Evolutionary conservation across 2,113 vertebrate genomes (phyloP), one percentile per base, ranked within the genome.

Genomic region (Perca fluviatilis): DNA sequence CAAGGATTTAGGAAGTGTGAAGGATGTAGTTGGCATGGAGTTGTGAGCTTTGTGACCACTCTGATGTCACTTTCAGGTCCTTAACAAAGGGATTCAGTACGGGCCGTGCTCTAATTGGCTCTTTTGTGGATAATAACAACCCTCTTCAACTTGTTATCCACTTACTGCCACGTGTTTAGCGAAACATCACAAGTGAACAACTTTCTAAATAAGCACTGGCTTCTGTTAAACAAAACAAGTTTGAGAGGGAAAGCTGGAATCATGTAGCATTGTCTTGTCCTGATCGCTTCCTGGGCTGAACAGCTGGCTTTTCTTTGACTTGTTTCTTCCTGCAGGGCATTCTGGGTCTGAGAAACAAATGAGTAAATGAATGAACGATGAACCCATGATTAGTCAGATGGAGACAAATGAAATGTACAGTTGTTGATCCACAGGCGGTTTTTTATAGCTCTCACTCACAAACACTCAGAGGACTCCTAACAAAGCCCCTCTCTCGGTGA

Each of bases 401-500:
- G 64, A 87, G 66, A 67, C 56, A 63, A 79, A 71, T 64, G 46
- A 90, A 84, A 72, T 43, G 50, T 61, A 56, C 76, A 75, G 74
- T 85, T 89, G 77, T 90, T 84, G 36, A 56, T 69, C 86, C 50
- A 73, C 62, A 47, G 27, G 64, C 68, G 89, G 65, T 74, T 53
- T 43, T 85, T 77, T 77, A 8, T 0, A 71, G 79, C 60, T 80
- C 74, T 78, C 67, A 27, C 78, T 68, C 74, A 62, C 70, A 85
- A 86, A 88, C 82, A 82, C 87, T 79, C 81, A 54, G 74, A 77
- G 74, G 85, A 71, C 70, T 77, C 77, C 46, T 76, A 79, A 92
- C 86, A 93, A 92, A 91, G 83, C 81, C 77, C 66, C 56, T 75
- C 80, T 85, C 89, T 89, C 68, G 86, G 57, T 71, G 73, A 87